Conservation (phyloP, 2,797 vertebrate genomes). For the Poliocrania exsul region DNA sequence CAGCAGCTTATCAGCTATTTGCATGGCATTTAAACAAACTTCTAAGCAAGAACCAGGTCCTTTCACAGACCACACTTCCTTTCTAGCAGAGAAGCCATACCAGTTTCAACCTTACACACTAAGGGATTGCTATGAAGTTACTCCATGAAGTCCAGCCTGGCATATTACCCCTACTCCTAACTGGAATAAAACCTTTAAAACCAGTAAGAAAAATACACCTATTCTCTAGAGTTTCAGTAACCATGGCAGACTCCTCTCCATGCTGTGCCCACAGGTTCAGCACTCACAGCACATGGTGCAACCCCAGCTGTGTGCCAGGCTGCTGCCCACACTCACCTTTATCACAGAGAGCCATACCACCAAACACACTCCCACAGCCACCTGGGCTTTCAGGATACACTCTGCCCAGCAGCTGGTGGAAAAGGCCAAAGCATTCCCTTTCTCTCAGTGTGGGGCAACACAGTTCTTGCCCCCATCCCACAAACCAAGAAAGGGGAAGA, state of each 20-base stretch:
- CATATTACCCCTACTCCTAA: not conserved
- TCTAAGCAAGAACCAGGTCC: not conserved
- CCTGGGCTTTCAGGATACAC: not conserved
- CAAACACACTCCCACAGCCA: not conserved
- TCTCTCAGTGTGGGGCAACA: not conserved
- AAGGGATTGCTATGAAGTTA: not conserved
- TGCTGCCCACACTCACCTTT: not conserved
- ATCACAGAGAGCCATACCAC: not conserved
- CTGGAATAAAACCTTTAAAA: not conserved
- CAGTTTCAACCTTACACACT: not conserved
- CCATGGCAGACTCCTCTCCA: not conserved
- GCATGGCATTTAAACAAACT: not conserved
- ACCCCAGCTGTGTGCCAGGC: not conserved
- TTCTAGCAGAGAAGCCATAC: not conserved
- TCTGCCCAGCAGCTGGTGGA: not conserved
- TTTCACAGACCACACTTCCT: not conserved
- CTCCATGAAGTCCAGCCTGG: not conserved
- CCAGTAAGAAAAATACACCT: fast-evolving
- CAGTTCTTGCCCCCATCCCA: not conserved
- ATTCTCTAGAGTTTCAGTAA: not conserved
- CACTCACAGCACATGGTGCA: fast-evolving
- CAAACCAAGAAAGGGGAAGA: not conserved
- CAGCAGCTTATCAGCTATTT: not conserved
- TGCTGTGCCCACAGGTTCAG: not conserved
- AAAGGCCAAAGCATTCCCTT: not conserved